Evolutionary conservation across 2,888 invertebrate genomes (phyloP).

Genomic region (Synanthedon myopaeformis): DNA sequence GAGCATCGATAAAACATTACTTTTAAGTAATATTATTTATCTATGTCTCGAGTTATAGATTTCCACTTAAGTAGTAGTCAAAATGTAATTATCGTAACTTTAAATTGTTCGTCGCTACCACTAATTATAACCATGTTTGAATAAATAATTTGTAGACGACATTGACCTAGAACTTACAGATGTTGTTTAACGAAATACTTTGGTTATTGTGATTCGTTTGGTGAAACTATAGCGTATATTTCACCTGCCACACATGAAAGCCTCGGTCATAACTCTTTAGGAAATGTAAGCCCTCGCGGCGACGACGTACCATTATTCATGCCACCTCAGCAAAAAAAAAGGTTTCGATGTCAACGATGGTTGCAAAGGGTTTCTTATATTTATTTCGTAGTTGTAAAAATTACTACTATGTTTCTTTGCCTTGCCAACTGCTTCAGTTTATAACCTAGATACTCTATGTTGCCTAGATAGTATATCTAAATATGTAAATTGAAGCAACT

Average conservation of each 20-base stretch:
- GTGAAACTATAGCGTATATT: conserved; percentile 20
- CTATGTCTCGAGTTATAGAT: too few relatives aligned
- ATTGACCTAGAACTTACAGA: not conserved
- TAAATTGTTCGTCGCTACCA: too few relatives aligned
- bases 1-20: too few relatives aligned
- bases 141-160: not conserved
- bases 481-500: too few relatives aligned
- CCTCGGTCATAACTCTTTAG: conserved; percentile 31
- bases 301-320: conserved; percentile 30
- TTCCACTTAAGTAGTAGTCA: too few relatives aligned
- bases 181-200: conserved; percentile 5
- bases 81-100: too few relatives aligned
- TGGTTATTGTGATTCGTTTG: conserved; percentile 24
- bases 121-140: too few relatives aligned
- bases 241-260: conserved; percentile 34
- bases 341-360: conserved; percentile 9
- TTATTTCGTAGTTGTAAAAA: not conserved
- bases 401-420: too few relatives aligned
- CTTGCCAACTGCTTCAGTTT: too few relatives aligned
- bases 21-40: too few relatives aligned
- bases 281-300: conserved; percentile 26
- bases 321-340: conserved; percentile 22
- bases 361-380: not conserved
- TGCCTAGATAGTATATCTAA: too few relatives aligned
- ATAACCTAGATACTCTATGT: too few relatives aligned